Base-by-base conservation (phyloP, 2,113 vertebrate species). In the Cephalopterus ornatus region DNA sequence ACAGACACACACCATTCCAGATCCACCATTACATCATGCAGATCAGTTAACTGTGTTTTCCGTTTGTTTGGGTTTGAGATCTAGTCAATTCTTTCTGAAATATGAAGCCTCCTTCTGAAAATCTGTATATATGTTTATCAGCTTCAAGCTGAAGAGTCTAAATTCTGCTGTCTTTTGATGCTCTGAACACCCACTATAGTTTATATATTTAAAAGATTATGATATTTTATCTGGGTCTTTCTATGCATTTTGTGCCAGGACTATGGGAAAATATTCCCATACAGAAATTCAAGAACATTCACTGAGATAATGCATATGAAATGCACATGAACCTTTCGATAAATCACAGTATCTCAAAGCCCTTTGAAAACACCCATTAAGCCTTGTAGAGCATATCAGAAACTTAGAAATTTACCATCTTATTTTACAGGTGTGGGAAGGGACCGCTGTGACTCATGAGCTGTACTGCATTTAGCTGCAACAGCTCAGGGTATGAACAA, bases 1-100 rank as follows among this genome's bases (percentile, higher is more conserved):
- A 97, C 87, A 95, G 91, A 91, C 66, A 91, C 50, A 78, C 72
- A 89, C 33, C 65, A 19, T 62, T 93, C 82, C 84, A 93, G 79
- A 93, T 86, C 59, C 47, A 94, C 55, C 72, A 84, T 53, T 93
- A 55, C 79, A 86, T 76, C 73, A 89, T 44, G 24, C 2, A 14
- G 77, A 92, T 84, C 76, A 47, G 52, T 81, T 84, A 91, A 67
- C 86, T 77, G 14, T 50, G n/a, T 63, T 92, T 95, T 89, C 58
- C 4, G 3, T 87, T 93, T 95, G 91, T 96, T 97, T 95, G 83
- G 83, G 93, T 96, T 93, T 93, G 56, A 77, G 87, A 84, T 39
- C 63, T 77, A 58, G 90, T 53, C 33, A 66, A 83, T 93, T 72
- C 18, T 90, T 74, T 61, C 39, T 87, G 70, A 92, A 91, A 87